Conservation (phyloP, 2,888 invertebrate species). For the Acleris cristana region DNA sequence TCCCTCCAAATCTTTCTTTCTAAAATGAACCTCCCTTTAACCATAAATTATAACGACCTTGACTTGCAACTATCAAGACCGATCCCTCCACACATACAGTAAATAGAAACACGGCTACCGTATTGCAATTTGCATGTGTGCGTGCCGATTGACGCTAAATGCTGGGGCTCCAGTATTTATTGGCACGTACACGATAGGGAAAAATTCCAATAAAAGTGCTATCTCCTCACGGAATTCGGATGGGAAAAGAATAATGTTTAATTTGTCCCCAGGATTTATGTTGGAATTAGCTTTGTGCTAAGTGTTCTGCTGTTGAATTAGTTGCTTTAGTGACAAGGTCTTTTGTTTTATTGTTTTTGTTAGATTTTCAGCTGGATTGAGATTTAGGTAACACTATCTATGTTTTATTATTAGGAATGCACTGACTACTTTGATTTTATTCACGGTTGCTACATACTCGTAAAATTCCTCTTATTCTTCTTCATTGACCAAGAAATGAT, state of each 20-base stretch:
- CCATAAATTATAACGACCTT: constrained; percentile 1
- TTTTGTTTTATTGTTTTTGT: not conserved
- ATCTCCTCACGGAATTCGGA: constrained; percentile 64
- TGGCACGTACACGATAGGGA: constrained; percentile 80
- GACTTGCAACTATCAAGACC: constrained; percentile 56
- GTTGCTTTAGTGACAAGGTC: not conserved
- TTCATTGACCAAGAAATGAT: too few relatives aligned
- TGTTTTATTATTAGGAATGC: too few relatives aligned
- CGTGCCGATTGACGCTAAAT: constrained; percentile 43
- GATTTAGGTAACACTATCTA: too few relatives aligned
- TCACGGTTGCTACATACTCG: too few relatives aligned
- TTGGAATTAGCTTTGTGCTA: constrained; percentile 61
- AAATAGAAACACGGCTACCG: constrained; percentile 80
- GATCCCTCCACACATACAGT: constrained; percentile 61
- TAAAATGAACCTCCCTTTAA: too few relatives aligned
- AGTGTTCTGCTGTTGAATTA: constrained; percentile 41
- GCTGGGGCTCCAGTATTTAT: constrained; percentile 69
- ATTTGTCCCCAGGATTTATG: constrained; percentile 70
- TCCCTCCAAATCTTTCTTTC: too few relatives aligned
- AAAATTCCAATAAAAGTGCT: constrained; percentile 82
- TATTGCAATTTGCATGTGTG: constrained; percentile 77
- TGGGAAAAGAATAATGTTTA: constrained; percentile 80
- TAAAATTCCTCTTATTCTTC: too few relatives aligned
- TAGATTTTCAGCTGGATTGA: too few relatives aligned
- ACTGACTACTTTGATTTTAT: too few relatives aligned